These are phyloP conservation scores for Centropristis striata DNA, from an alignment of 2,113 vertebrate genomes.

Conservation along the genomic window DNA sequence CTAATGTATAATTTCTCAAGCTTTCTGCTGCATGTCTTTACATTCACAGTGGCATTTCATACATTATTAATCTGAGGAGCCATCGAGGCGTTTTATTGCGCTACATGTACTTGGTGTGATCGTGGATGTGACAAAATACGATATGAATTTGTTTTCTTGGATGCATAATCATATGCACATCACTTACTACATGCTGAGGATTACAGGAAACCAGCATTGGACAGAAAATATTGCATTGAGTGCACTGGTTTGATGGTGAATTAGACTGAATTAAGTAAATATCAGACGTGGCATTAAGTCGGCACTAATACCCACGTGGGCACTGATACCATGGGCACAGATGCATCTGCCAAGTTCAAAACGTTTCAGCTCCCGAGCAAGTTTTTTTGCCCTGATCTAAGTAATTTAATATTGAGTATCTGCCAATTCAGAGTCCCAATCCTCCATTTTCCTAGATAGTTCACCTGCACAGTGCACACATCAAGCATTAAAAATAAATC, in stretches of 20 bases:
- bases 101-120: background rate
- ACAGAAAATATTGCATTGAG: background rate
- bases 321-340: background rate
- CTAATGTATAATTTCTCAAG: background rate
- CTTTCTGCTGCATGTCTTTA: background rate
- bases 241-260: no score
- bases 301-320: background rate
- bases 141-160: background rate
- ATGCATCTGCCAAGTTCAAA: background rate
- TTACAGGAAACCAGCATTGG: background rate
- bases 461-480: no score
- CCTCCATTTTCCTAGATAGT: no score
- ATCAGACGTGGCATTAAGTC: background rate
- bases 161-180: background rate
- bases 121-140: constrained; percentile 1
- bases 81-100: background rate
- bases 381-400: no score
- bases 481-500: no score
- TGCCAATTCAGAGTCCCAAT: no score
- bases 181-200: background rate
- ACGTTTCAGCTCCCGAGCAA: background rate
- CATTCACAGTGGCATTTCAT: background rate
- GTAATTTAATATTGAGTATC: no score
- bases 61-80: background rate
- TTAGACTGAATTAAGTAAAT: no score